Evolutionary conservation across 2,888 invertebrate genomes (phyloP).

Genomic region (Patella depressa): DNA sequence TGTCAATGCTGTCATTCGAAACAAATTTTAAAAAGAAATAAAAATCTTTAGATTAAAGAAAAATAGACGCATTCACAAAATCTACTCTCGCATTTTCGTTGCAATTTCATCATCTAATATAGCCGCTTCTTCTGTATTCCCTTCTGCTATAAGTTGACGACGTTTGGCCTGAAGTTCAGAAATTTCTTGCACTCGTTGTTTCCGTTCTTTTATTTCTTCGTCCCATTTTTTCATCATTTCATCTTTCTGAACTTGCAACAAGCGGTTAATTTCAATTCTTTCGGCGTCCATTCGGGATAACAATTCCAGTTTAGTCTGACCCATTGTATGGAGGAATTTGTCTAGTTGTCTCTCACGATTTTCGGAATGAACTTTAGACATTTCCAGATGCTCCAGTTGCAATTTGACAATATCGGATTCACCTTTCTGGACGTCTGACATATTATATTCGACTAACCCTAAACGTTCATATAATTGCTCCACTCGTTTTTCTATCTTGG

Average conservation of each 20-base stretch:
- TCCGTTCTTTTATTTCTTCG: neutral
- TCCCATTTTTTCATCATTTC: conserved; percentile 19
- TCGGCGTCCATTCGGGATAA: conserved; percentile 40
- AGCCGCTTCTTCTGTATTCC: neutral
- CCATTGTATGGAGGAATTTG: conserved; percentile 30
- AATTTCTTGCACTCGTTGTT: neutral
- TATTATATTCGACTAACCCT: conserved; percentile 32
- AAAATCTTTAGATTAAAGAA: no score
- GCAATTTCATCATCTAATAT: neutral
- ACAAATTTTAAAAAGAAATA: no score
- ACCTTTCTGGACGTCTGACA: conserved; percentile 35
- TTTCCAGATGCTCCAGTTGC: conserved; percentile 16
- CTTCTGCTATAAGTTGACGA: neutral
- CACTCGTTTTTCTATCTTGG: conserved; percentile 43
- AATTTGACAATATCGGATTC: conserved; percentile 27
- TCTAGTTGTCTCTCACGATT: conserved; percentile 23
- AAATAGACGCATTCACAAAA: no score
- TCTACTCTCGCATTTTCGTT: no score
- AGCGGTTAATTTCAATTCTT: conserved; percentile 28
- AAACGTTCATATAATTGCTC: conserved; percentile 37
- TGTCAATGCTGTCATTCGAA: no score
- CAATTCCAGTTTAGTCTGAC: conserved; percentile 40
- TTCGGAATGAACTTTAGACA: conserved; percentile 1
- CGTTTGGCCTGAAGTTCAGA: neutral
- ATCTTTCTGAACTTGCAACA: conserved; percentile 19